Percentiles rank a stretch among this genome's conserved stretches.
These are phyloP conservation scores for Eupithecia tripunctaria DNA, from an alignment of 2,888 invertebrate genomes.

Conservation along the genomic window DNA sequence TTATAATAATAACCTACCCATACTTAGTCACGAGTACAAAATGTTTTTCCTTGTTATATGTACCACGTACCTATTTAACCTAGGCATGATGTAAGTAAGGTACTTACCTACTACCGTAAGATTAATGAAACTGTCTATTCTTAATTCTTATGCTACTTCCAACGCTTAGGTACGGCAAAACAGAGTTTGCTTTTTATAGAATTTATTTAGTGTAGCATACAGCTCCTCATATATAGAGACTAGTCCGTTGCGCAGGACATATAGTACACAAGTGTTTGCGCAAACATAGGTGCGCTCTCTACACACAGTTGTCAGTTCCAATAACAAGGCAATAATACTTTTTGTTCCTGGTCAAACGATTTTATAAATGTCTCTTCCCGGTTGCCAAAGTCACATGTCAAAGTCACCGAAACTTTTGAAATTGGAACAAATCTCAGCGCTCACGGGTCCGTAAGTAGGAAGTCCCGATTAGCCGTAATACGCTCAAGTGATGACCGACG, in stretches of 20 bases:
- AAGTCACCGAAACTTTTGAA: constrained; percentile 63
- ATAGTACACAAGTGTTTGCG: not conserved
- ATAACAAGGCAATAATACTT: not conserved
- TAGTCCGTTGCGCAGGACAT: no score
- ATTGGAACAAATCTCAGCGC: constrained; percentile 81
- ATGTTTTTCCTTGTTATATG: not conserved
- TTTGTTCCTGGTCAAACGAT: not conserved
- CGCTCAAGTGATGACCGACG: constrained; percentile 76
- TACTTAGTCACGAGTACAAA: not conserved
- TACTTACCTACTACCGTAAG: no score
- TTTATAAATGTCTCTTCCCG: not conserved
- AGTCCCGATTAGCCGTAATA: constrained; percentile 81
- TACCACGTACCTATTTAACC: not conserved
- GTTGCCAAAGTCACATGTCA: constrained; percentile 31
- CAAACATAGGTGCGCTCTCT: not conserved
- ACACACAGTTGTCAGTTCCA: not conserved
- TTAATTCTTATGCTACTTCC: not conserved
- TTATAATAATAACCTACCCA: not conserved
- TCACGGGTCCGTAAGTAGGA: constrained; percentile 77
- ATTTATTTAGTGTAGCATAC: not conserved
- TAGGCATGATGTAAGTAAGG: not conserved
- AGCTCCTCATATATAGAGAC: no score
- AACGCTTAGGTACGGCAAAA: not conserved
- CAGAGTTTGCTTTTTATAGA: not conserved
- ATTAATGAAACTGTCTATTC: no score